Conservation (phyloP, 1,140 invertebrate species). For the Formica selysi region DNA sequence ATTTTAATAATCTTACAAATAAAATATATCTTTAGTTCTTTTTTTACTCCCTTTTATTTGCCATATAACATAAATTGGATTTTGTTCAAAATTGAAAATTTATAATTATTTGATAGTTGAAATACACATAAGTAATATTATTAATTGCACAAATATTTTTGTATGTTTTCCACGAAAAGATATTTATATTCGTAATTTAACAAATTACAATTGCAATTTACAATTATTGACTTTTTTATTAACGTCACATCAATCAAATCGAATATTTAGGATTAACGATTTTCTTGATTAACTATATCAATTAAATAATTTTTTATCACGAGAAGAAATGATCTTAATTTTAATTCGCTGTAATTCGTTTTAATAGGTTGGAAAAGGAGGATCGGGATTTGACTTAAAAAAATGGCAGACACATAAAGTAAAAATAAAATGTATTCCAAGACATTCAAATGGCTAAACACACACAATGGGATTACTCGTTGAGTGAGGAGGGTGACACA, state of each 20-base stretch:
- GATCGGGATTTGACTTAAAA: conserved; percentile 3
- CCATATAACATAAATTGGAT: background rate
- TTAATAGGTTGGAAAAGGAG: background rate
- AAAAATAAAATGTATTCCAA: conserved; percentile 72
- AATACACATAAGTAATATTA: too few species aligned
- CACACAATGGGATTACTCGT: conserved; percentile 65
- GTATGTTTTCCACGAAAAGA: background rate
- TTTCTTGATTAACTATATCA: background rate
- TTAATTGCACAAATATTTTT: too few species aligned
- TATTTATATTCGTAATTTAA: background rate
- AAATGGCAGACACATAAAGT: conserved; percentile 17
- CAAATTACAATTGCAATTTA: background rate
- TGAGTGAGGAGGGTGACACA: conserved; percentile 55
- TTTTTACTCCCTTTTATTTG: background rate
- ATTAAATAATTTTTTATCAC: background rate
- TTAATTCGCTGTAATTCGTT: background rate
- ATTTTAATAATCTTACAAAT: conserved; percentile 7
- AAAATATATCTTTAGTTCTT: background rate
- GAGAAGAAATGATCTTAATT: background rate
- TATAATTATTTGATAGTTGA: too few species aligned
- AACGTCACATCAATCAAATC: background rate
- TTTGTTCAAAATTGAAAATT: conserved; percentile 3
- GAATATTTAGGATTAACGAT: background rate
- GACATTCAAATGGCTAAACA: conserved; percentile 70
- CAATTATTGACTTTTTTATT: background rate